These are phyloP conservation scores for Pseudopleuronectes americanus DNA, from an alignment of 2,797 vertebrate species.

Conservation along the genomic window DNA sequence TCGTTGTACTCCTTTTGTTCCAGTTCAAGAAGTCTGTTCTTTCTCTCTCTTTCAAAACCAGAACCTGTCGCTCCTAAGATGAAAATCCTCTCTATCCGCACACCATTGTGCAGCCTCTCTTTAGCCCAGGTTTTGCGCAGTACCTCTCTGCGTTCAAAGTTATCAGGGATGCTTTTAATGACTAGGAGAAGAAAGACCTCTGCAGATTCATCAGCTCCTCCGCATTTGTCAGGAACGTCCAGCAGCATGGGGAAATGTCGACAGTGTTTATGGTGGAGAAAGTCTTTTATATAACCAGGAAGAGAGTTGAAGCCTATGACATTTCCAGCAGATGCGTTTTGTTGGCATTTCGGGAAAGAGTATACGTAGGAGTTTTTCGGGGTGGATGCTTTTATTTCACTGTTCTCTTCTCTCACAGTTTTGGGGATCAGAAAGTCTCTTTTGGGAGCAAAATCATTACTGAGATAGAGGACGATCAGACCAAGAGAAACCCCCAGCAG, in stretches of 20 bases:
- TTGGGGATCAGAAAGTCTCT: not conserved
- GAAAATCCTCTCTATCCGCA: conserved; percentile 81
- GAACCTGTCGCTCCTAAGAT: conserved; percentile 65
- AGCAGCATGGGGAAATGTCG: conserved; percentile 78
- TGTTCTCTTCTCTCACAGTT: not conserved
- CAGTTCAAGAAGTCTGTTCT: conserved; percentile 78
- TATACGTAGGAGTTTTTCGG: not conserved
- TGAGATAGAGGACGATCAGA: conserved; percentile 64
- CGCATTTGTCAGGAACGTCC: conserved; percentile 79
- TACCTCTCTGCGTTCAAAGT: conserved; percentile 85
- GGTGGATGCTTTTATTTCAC: not conserved
- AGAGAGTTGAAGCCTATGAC: conserved; percentile 71
- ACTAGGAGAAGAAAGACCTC: conserved; percentile 85
- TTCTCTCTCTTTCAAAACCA: conserved; percentile 43
- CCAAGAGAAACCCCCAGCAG: conserved; percentile 47
- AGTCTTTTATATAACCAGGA: conserved; percentile 75
- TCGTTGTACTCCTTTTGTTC: conserved; percentile 80
- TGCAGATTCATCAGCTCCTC: conserved; percentile 47
- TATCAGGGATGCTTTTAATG: conserved; percentile 84
- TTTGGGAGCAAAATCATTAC: conserved; percentile 31
- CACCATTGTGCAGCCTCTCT: conserved; percentile 74
- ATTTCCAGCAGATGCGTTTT: conserved; percentile 57
- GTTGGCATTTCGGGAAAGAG: conserved; percentile 55
- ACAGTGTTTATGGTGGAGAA: conserved; percentile 85
- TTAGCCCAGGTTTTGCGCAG: conserved; percentile 88